Percentiles rank a stretch among this genome's conserved stretches.
Evolutionary conservation across 92 coral and sea anemone genomes (phyloP).

Genomic region (Umimayanthus chanpuru): DNA sequence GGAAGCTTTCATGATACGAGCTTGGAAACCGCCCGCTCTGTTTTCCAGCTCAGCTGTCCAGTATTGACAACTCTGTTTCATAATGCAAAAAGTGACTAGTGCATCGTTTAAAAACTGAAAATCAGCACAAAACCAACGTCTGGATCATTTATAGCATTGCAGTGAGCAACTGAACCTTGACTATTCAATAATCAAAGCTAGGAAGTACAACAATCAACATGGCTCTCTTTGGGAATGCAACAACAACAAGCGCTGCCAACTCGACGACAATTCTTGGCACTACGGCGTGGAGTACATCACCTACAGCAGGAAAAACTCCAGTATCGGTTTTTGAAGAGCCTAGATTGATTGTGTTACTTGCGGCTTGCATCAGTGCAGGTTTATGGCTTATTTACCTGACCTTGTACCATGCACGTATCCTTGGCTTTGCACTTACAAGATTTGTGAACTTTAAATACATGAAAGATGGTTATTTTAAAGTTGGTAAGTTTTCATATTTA

Average conservation of each 20-base stretch:
- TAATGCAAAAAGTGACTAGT: not conserved
- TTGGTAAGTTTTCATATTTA: slow-evolving; percentile 71
- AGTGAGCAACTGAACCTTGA: not conserved
- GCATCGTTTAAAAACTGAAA: slow-evolving; percentile 5
- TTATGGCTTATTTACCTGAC: slow-evolving; percentile 93
- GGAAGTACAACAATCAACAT: not conserved
- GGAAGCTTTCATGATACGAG: not conserved
- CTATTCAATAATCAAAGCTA: not conserved
- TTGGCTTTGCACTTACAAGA: slow-evolving; percentile 81
- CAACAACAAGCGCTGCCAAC: not conserved
- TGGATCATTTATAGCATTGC: not conserved
- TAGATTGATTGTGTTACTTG: slow-evolving; percentile 70
- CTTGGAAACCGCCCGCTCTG: not conserved
- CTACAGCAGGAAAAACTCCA: not conserved
- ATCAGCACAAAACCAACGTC: not conserved
- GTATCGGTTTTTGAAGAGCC: slow-evolving; percentile 26
- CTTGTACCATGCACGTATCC: slow-evolving; percentile 85
- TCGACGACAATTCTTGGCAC: not conserved
- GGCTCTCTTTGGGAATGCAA: slow-evolving; percentile 3
- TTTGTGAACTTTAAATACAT: slow-evolving; percentile 81
- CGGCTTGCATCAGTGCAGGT: slow-evolving; percentile 78
- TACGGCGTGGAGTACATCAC: not conserved
- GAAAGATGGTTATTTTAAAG: slow-evolving; percentile 85
- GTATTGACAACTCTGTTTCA: not conserved
- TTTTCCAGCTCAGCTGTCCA: slow-evolving; percentile 3